phyloP scores from a whole-genome alignment of 2,113 vertebrate genomes.

The Dolichallabes microphthalmus region DNA sequence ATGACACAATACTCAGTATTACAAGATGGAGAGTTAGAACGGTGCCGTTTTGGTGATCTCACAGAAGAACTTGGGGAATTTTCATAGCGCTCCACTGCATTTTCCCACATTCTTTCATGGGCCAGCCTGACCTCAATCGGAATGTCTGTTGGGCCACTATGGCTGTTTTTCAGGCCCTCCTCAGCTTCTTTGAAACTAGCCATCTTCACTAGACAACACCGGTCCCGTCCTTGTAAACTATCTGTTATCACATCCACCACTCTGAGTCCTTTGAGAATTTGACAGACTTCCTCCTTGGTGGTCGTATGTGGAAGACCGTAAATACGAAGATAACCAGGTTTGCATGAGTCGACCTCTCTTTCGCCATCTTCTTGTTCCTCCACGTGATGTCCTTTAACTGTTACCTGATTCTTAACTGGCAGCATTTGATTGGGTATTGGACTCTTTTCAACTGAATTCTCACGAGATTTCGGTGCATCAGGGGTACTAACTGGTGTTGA shows the following conservation, averaged over 20 bases:
- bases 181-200: slow-evolving; percentile 74
- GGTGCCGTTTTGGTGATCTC: slow-evolving; percentile 66
- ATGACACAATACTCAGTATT: slow-evolving; percentile 76
- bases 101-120: slow-evolving; percentile 82
- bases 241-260: slow-evolving; percentile 80
- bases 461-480: background rate
- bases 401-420: background rate
- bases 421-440: background rate
- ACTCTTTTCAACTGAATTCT: background rate
- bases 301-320: slow-evolving; percentile 82
- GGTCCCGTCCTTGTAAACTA: slow-evolving; percentile 66
- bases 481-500: background rate
- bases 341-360: slow-evolving; percentile 50
- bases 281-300: slow-evolving; percentile 78
- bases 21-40: slow-evolving; percentile 49
- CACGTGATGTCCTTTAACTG: background rate
- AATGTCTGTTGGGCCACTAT: slow-evolving; percentile 72
- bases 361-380: slow-evolving; percentile 53
- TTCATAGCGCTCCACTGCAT: slow-evolving; percentile 64
- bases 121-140: slow-evolving; percentile 82
- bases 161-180: slow-evolving; percentile 77
- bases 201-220: slow-evolving; percentile 85
- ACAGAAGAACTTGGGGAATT: slow-evolving; percentile 44
- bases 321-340: slow-evolving; percentile 79
- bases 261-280: slow-evolving; percentile 80